phyloP scores from a whole-genome alignment of 2,797 vertebrate species.

The Amniataba percoides region DNA sequence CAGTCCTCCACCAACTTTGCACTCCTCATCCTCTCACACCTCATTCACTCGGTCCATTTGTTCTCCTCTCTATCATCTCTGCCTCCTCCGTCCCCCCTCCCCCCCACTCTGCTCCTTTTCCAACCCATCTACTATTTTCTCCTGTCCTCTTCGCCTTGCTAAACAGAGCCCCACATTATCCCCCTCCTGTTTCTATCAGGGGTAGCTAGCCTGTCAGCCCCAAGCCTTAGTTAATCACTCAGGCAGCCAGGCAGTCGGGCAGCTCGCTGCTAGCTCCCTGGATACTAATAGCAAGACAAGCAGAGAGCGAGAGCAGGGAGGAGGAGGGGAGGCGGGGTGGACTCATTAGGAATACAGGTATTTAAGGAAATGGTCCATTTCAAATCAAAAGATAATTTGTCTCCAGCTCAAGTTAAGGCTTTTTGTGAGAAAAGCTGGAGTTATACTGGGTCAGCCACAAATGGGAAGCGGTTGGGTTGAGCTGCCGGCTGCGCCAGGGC shows the following conservation, averaged over 20 bases:
- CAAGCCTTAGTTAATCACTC: constrained; percentile 90
- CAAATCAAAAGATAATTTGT: constrained; percentile 88
- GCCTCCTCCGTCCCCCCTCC: constrained; percentile 9
- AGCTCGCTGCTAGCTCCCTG: constrained; percentile 77
- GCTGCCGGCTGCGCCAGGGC: constrained; percentile 47
- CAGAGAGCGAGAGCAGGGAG: constrained; percentile 68
- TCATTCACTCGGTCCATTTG: constrained; percentile 60
- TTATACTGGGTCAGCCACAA: constrained; percentile 61
- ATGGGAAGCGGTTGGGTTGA: constrained; percentile 49
- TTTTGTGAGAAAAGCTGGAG: constrained; percentile 54
- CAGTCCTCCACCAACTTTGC: constrained; percentile 14
- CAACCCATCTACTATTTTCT: constrained; percentile 62
- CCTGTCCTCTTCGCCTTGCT: constrained; percentile 67
- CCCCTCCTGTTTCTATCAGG: constrained; percentile 77
- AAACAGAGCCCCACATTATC: constrained; percentile 71
- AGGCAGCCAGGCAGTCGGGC: constrained; percentile 77
- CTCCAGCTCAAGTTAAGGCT: constrained; percentile 64
- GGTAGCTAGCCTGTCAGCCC: constrained; percentile 85
- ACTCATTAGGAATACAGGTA: constrained; percentile 88
- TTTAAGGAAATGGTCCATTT: constrained; percentile 88
- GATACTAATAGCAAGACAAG: constrained; percentile 86
- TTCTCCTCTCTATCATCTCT: constrained; percentile 59
- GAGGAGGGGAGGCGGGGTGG: constrained; percentile 52
- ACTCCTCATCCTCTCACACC: constrained; percentile 8
- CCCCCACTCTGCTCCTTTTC: constrained; percentile 54